phyloP scores from a whole-genome alignment of 2,113 vertebrate genomes.

The Coptodon rendalli region DNA sequence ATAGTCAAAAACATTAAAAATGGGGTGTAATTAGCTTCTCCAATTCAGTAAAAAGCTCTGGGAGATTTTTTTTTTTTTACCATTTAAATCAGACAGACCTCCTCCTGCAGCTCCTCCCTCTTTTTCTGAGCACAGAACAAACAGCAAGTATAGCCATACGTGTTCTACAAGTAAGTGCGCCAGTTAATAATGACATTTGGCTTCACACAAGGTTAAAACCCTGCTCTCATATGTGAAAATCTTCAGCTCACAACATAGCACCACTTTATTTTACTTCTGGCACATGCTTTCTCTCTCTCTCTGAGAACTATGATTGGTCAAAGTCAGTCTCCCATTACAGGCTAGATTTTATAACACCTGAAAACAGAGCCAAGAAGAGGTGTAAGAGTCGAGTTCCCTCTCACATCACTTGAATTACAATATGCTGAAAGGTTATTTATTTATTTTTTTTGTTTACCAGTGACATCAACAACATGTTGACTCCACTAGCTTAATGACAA shows the following conservation, averaged over 20 bases:
- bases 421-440: neutral
- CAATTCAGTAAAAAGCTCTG: neutral
- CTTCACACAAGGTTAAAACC: neutral
- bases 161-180: accelerated
- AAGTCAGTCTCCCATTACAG: neutral
- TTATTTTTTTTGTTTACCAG: neutral
- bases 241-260: neutral
- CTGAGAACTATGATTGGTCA: neutral
- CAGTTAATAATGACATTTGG: neutral
- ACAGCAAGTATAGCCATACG: accelerated
- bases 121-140: neutral
- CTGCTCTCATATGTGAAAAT: neutral
- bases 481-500: neutral
- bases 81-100: neutral
- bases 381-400: neutral
- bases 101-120: neutral
- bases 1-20: neutral
- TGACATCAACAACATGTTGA: neutral
- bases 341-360: neutral
- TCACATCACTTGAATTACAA: neutral
- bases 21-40: accelerated
- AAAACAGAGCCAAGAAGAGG: neutral
- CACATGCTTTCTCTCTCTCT: neutral
- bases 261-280: neutral
- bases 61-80: neutral